Base-by-base conservation (phyloP, 2,113 vertebrate genomes). In the Corythaixoides concolor region DNA sequence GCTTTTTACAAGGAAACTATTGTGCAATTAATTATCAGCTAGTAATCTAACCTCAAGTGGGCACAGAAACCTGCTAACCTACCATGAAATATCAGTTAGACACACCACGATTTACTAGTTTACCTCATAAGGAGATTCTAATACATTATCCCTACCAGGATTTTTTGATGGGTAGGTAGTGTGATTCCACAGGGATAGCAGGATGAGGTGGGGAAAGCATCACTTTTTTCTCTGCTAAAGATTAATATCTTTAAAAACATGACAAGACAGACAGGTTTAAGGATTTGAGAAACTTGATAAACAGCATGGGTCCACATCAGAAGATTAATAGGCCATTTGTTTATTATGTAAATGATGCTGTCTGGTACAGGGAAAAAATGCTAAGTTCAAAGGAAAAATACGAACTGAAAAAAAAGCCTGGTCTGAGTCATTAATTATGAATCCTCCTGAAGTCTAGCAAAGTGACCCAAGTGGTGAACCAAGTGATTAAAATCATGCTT, bases 301-400 rank as follows among this genome's bases (percentile, higher is more conserved):
- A 90, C 55, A 79, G 41, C 47, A 28, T 8, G 26, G 8, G 47
- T 88, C 64, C 55, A 63, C 52, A 84, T 70, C 79, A 96, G 94
- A 96, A 88, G 26, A 84, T 49, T 85, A 85, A 52, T 80, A 73
- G 59, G 26, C 6, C 12, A 55, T 77, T 95, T 94, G 11, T 89
- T 93, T 50, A 76, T 92, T 67, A 84, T 70, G 85, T 70, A 95
- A 90, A 92, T 88, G 5, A 41, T 32, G 22, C 41, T 91, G 41
- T 66, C 50, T 95, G 64, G 15, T 63, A 53, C 22, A 70, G 5
- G 58, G 45, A 27, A 80, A 93, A 90, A 83, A 64, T 52, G 8
- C 1, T 30, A 77, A 92, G 72, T 94, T 95, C 93, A 95, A 94
- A 96, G 88, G 8, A 92, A 96, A 91, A 92, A 35, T 52, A 58